Percentiles rank a stretch among this genome's conserved stretches.
phyloP scores from a whole-genome alignment of 2,797 vertebrate species.

The Tolypeutes matacus region DNA sequence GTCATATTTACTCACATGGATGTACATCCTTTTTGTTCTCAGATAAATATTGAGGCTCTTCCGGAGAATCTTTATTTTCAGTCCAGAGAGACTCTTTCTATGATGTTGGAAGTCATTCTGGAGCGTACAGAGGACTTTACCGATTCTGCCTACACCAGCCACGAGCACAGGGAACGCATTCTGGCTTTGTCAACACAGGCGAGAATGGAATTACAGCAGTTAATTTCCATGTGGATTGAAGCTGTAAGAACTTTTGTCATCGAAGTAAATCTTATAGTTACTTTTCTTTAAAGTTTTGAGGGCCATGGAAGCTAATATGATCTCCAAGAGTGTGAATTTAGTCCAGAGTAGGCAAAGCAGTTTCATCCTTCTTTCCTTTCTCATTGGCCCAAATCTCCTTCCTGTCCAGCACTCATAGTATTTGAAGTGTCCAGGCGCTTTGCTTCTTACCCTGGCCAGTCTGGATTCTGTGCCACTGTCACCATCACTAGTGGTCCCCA shows the following conservation, averaged over 20 bases:
- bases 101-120: conserved; percentile 93
- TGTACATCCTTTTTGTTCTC: conserved; percentile 67
- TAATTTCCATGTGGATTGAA: conserved; percentile 93
- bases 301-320: neutral
- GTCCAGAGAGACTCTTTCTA: conserved; percentile 92
- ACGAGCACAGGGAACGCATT: conserved; percentile 97
- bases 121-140: conserved; percentile 98
- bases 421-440: neutral
- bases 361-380: neutral
- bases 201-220: conserved; percentile 94
- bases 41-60: conserved; percentile 95
- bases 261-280: conserved; percentile 79
- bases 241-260: conserved; percentile 91
- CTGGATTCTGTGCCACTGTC: neutral
- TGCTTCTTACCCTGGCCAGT: neutral
- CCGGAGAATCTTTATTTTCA: conserved; percentile 93
- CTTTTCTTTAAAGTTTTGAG: neutral
- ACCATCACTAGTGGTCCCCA: neutral
- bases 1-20: neutral
- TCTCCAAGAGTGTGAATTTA: neutral
- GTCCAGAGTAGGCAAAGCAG: neutral
- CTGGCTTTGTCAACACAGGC: conserved; percentile 93
- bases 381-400: neutral
- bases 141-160: conserved; percentile 98
- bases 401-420: neutral